A percentile compares a stretch with the other conserved stretches of the same genome.
Evolutionary conservation across 2,113 vertebrate species (phyloP).

Genomic region (Heptranchias perlo): DNA sequence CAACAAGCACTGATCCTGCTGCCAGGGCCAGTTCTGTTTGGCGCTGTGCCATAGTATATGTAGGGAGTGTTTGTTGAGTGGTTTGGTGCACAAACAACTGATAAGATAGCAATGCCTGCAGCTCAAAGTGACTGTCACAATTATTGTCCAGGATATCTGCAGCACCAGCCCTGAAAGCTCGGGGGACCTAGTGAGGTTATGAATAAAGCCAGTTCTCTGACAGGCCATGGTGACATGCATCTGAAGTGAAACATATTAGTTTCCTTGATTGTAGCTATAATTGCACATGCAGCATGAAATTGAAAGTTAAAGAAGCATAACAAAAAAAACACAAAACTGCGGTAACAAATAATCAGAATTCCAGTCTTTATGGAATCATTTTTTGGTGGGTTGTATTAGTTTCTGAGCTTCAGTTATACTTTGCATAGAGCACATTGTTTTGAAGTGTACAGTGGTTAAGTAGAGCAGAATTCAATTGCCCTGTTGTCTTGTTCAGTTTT

Average conservation of each 20-base stretch:
- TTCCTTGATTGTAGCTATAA: background rate
- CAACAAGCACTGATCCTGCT: background rate
- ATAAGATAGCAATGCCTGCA: background rate
- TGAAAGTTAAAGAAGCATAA: background rate
- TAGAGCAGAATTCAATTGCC: background rate
- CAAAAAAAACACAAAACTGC: background rate
- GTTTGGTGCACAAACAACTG: background rate
- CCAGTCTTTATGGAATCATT: background rate
- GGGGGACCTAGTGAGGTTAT: background rate
- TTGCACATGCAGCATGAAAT: background rate
- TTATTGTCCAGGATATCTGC: background rate
- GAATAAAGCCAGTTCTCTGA: background rate
- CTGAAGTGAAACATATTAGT: background rate
- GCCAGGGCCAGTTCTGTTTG: background rate
- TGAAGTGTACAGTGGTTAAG: background rate
- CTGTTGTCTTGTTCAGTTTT: too few species aligned
- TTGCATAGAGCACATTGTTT: background rate
- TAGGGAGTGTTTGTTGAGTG: background rate
- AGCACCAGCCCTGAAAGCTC: constrained; percentile 8
- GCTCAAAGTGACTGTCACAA: constrained; percentile 4
- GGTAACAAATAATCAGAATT: background rate
- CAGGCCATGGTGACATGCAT: background rate
- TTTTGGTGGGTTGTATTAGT: background rate
- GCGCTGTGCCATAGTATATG: background rate
- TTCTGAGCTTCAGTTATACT: background rate